Evolutionary conservation across 2,113 vertebrate genomes (phyloP), one percentile per base, ranked within the genome.

Genomic region (Bolborhynchus lineola): DNA sequence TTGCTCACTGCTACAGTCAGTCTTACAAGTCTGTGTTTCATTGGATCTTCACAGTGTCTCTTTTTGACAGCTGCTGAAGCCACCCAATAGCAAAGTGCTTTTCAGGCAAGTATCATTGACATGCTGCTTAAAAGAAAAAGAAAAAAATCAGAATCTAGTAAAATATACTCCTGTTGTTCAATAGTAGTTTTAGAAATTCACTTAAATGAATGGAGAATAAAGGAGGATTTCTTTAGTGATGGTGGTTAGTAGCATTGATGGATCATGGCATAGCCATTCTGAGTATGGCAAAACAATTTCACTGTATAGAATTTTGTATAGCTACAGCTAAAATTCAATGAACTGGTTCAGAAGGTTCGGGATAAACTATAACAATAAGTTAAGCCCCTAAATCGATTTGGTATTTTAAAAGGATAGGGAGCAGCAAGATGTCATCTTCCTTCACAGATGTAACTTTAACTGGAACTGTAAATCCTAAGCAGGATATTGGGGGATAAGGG

Each of bases 361-460:
- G 97, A 97, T 98, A 98, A 98, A 98, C 98, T 97, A 97, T 97
- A 97, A 98, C 96, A 97, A 97, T 97, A 97, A 96, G 96, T 97
- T 97, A 76, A 82, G 97, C 86, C 92, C 90, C 97, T 97, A 98
- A 97, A 98, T 98, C 86, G 96, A 97, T 98, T 93, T 96, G 94
- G 95, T 97, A 92, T 97, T 93, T 97, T 95, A 88, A 96, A 96
- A 95, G 74, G 86, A 88, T 71, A 65, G 96, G 93, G 90, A 94
- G 96, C 87, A 97, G 91, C 86, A 95, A 94, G 92, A 92, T 95
- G 85, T 94, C 97, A 94, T 96, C 96, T 96, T 96, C 83, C 70
- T 97, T 96, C 94, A 64, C 82, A 96, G 95, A 96, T 68, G 83
- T 94, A 88, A 90, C 95, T 98, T 97, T 96, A 97, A 97, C 96